These are phyloP conservation scores for Parasteatoda tepidariorum DNA, from an alignment of 1,140 invertebrate species.

Conservation along the genomic window DNA sequence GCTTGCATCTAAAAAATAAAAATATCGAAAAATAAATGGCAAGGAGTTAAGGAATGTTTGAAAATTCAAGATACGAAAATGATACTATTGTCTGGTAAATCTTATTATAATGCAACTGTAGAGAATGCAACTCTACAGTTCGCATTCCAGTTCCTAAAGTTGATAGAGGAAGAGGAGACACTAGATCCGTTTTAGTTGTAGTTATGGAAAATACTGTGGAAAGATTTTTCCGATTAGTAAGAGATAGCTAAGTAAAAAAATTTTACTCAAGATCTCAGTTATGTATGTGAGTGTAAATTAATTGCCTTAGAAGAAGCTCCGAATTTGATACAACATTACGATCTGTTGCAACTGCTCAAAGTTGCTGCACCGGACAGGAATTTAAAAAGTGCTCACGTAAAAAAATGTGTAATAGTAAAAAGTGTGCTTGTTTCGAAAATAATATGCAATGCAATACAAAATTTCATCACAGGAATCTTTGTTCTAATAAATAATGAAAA, in stretches of 20 bases:
- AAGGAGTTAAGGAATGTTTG: constrained; percentile 2
- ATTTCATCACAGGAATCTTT: background rate
- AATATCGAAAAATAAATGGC: background rate
- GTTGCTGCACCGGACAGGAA: background rate
- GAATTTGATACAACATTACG: constrained; percentile 1
- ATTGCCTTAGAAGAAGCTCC: constrained; percentile 7
- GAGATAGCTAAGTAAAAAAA: constrained; percentile 9
- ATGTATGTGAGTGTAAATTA: constrained; percentile 17
- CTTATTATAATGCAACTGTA: background rate
- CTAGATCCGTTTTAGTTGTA: background rate
- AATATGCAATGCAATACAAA: background rate
- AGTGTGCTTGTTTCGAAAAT: background rate
- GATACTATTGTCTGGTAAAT: constrained; percentile 9
- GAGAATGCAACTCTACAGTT: background rate
- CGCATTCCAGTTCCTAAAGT: constrained; percentile 19
- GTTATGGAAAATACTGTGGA: constrained; percentile 19
- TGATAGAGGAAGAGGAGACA: constrained; percentile 17
- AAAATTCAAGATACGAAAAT: constrained; percentile 5
- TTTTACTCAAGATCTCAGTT: constrained; percentile 23
- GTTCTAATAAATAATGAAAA: constrained; percentile 16
- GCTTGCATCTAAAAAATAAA: no score
- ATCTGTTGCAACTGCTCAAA: constrained; percentile 11
- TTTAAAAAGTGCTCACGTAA: constrained; percentile 13
- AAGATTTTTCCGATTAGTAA: constrained; percentile 11
- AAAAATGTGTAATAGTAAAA: background rate